These are phyloP conservation scores for Stenichneumon culpator DNA, from an alignment of 2,888 invertebrate genomes.

Conservation along the genomic window DNA sequence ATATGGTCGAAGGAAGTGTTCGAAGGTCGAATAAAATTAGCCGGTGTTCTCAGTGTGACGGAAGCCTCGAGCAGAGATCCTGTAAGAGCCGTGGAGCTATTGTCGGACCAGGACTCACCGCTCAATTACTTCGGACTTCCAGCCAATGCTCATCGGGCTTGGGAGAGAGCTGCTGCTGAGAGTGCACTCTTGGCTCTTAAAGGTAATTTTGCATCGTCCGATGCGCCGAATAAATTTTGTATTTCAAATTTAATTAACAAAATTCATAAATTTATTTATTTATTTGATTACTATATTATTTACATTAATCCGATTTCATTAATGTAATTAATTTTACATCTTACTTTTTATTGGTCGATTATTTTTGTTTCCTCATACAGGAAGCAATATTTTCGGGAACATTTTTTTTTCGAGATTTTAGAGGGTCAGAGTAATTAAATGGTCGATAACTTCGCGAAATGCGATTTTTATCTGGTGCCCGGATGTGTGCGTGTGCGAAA, in stretches of 20 bases:
- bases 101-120: conserved; percentile 92
- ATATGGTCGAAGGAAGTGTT: conserved; percentile 85
- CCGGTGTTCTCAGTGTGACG: conserved; percentile 76
- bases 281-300: too few relatives aligned
- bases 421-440: too few relatives aligned
- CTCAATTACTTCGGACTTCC: conserved; percentile 92
- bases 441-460: too few relatives aligned
- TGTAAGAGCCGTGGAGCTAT: conserved; percentile 88
- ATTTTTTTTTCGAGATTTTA: too few relatives aligned
- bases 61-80: conserved; percentile 87
- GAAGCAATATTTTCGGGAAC: too few relatives aligned
- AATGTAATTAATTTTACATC: too few relatives aligned
- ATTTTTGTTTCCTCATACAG: too few relatives aligned
- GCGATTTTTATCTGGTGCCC: too few relatives aligned
- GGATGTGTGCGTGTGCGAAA: too few relatives aligned
- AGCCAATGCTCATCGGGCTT: conserved; percentile 94
- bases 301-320: too few relatives aligned
- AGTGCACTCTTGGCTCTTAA: conserved; percentile 89
- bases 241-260: not conserved
- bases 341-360: too few relatives aligned
- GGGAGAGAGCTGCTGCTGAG: conserved; percentile 90
- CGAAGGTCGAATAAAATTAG: conserved; percentile 87
- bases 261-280: not conserved
- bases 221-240: too few relatives aligned
- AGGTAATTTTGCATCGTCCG: conserved; percentile 80